phyloP scores from a whole-genome alignment of 2,797 vertebrate genomes.

The Mallotus villosus region DNA sequence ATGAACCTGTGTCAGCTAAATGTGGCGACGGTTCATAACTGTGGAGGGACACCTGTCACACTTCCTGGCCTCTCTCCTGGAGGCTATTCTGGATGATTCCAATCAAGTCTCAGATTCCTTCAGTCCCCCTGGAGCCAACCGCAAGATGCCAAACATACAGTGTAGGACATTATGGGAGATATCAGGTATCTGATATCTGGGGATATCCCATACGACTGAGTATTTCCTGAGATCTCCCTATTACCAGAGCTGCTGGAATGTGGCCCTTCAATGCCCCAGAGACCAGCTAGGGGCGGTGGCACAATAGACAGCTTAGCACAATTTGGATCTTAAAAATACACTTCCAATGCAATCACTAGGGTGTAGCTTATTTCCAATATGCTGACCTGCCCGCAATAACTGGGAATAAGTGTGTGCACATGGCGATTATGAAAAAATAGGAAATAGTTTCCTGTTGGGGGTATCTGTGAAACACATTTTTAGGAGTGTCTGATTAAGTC shows the following conservation, averaged over 20 bases:
- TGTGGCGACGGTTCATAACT: constrained; percentile 64
- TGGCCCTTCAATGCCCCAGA: not conserved
- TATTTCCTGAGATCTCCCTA: not conserved
- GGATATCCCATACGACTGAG: not conserved
- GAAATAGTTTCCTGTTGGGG: constrained; percentile 21
- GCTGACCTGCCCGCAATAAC: constrained; percentile 13
- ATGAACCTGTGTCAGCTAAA: constrained; percentile 57
- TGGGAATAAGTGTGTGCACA: constrained; percentile 42
- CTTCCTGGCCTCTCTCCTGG: constrained; percentile 49
- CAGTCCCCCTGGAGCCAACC: constrained; percentile 62
- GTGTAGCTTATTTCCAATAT: constrained; percentile 44
- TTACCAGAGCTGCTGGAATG: not conserved
- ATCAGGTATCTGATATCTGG: not conserved
- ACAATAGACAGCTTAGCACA: constrained; percentile 16
- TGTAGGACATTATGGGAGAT: constrained; percentile 58
- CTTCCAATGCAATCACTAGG: constrained; percentile 37
- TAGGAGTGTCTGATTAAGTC: constrained; percentile 52
- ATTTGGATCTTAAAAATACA: constrained; percentile 51
- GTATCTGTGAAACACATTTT: constrained; percentile 39
- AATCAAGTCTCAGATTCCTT: constrained; percentile 70
- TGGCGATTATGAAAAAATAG: constrained; percentile 30
- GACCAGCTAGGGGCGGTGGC: not conserved
- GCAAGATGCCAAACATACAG: constrained; percentile 51
- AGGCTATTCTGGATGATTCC: constrained; percentile 78
- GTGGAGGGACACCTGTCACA: constrained; percentile 73